These are phyloP conservation scores for Microctonus brassicae DNA, from an alignment of 2,888 invertebrate species.

Conservation along the genomic window DNA sequence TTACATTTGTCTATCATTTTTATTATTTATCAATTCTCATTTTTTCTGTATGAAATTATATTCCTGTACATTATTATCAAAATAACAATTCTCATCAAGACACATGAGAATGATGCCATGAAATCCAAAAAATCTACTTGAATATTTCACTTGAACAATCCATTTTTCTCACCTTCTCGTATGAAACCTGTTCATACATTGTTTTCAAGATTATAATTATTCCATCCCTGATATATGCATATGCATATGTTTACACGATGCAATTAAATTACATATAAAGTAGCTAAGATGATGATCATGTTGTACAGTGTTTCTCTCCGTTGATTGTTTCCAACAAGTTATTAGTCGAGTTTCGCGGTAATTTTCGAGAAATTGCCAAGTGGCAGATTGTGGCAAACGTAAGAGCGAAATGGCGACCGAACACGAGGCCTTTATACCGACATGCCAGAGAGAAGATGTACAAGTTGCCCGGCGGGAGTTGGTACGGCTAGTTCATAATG, in stretches of 20 bases:
- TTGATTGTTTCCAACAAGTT: conserved; percentile 38
- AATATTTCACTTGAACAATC: too few species aligned
- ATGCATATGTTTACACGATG: neutral
- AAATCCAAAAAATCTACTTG: too few species aligned
- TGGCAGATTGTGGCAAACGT: conserved; percentile 20
- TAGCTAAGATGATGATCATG: conserved; percentile 8
- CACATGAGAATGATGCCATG: too few species aligned
- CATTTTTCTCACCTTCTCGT: too few species aligned
- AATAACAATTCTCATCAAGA: too few species aligned
- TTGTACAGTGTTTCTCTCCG: conserved; percentile 21
- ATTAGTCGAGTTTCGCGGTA: conserved; percentile 37
- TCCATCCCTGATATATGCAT: neutral
- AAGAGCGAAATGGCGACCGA: conserved; percentile 2
- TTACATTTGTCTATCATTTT: too few species aligned
- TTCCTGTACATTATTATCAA: too few species aligned
- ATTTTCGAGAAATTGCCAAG: conserved; percentile 25
- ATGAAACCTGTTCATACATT: neutral
- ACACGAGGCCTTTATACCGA: conserved; percentile 22
- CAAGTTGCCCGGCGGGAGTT: conserved; percentile 32
- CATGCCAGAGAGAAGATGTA: conserved; percentile 36
- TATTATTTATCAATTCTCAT: too few species aligned
- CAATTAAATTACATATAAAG: neutral
- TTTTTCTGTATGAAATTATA: too few species aligned
- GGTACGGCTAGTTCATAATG: conserved; percentile 34
- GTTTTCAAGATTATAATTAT: neutral